These are phyloP conservation scores for Drosophila tripunctata DNA, from an alignment of 2,888 invertebrate genomes.

Conservation along the genomic window DNA sequence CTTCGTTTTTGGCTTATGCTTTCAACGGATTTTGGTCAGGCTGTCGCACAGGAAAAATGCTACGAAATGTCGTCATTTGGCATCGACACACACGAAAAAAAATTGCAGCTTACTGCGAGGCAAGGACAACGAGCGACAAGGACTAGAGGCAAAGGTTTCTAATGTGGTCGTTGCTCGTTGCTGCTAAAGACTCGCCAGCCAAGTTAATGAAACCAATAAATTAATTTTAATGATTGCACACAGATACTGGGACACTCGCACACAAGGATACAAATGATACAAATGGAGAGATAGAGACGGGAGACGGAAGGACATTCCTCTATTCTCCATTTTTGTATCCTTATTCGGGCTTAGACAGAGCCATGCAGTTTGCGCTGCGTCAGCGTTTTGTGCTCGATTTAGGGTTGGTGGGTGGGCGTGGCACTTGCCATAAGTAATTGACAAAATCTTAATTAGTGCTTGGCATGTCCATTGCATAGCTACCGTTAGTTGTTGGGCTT, in stretches of 20 bases:
- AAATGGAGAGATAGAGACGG: neutral
- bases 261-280: neutral
- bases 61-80: conserved; percentile 70
- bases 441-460: conserved; percentile 80
- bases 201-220: conserved; percentile 83
- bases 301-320: neutral
- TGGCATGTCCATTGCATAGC: conserved; percentile 76
- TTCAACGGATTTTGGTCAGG: conserved; percentile 73
- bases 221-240: conserved; percentile 81
- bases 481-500: conserved; percentile 71
- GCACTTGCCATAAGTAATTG: conserved; percentile 75
- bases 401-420: conserved; percentile 44
- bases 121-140: conserved; percentile 7
- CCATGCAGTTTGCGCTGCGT: conserved; percentile 71
- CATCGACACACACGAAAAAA: conserved; percentile 54
- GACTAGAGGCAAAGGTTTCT: conserved; percentile 34
- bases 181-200: conserved; percentile 65
- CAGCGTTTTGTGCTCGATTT: conserved; percentile 33
- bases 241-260: conserved; percentile 37
- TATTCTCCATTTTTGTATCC: neutral
- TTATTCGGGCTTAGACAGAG: neutral
- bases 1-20: conserved; percentile 70
- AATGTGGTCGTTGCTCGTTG: conserved; percentile 59
- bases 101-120: conserved; percentile 51
- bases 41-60: conserved; percentile 57